Conservation (phyloP, 2,113 vertebrate species). For the Circaetus cinerascens region DNA sequence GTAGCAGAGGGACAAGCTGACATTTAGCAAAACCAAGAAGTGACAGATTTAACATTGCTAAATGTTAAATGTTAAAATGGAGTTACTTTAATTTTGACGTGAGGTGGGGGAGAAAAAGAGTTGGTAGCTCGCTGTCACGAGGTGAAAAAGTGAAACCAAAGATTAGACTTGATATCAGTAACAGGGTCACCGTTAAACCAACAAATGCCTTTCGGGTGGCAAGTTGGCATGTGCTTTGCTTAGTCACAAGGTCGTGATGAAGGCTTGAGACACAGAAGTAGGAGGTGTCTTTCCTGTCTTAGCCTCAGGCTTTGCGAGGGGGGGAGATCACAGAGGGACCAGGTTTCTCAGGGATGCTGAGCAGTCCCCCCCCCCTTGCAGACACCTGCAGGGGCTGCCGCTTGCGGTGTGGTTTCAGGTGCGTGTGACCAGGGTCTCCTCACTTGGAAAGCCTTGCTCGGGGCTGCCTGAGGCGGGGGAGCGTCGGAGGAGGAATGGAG, state of each 20-base stretch:
- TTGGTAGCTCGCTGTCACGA: background rate
- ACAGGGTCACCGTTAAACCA: background rate
- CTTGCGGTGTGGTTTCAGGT: background rate
- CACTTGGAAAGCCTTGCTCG: background rate
- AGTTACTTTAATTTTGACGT: background rate
- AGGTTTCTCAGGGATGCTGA: background rate
- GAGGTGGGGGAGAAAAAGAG: background rate
- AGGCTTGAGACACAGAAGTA: background rate
- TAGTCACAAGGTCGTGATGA: background rate
- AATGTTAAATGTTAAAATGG: background rate
- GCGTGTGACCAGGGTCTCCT: background rate
- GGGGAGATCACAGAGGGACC: background rate
- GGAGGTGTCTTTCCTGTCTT: background rate
- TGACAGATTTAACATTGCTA: background rate
- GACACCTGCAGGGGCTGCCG: background rate
- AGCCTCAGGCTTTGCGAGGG: background rate
- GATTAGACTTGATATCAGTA: background rate
- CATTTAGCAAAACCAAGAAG: background rate
- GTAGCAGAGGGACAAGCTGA: background rate
- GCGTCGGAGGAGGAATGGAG: too few species aligned
- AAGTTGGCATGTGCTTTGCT: background rate
- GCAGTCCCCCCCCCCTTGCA: background rate
- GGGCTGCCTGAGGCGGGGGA: background rate
- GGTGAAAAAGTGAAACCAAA: slow-evolving; percentile 17
- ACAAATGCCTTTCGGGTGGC: background rate